Percentiles rank a stretch among this genome's conserved stretches.
Evolutionary conservation across 2,113 vertebrate species (phyloP).

Genomic region (Chauna torquata): DNA sequence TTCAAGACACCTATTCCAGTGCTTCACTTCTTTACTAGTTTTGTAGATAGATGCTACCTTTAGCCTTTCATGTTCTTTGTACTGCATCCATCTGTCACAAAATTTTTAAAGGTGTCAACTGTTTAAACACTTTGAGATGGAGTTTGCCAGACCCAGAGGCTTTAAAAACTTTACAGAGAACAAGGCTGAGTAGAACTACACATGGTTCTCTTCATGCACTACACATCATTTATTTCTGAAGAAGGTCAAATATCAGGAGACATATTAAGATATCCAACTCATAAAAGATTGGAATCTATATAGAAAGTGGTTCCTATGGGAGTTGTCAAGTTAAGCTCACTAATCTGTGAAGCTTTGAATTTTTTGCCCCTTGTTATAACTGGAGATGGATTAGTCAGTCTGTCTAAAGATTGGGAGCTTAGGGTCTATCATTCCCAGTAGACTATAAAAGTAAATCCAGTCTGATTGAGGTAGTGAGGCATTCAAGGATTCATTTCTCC

Average conservation of each 20-base stretch:
- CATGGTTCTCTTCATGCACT: neutral
- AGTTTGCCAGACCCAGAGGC: neutral
- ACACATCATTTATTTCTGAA: neutral
- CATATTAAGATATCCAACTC: neutral
- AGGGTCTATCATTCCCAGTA: neutral
- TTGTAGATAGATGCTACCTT: neutral
- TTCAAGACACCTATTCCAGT: neutral
- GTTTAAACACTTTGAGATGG: neutral
- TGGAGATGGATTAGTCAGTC: neutral
- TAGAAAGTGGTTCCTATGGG: neutral
- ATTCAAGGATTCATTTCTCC: neutral
- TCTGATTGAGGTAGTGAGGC: neutral
- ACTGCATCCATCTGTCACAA: neutral
- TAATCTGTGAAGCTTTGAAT: neutral
- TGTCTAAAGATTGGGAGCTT: neutral
- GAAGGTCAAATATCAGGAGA: neutral
- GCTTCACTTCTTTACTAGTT: neutral
- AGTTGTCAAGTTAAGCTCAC: neutral
- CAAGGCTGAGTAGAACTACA: neutral
- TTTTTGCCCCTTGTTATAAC: neutral
- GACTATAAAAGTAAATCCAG: neutral
- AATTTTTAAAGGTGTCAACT: neutral
- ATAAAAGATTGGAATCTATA: neutral
- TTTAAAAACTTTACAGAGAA: conserved; percentile 1
- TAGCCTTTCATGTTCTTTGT: neutral